Base-by-base conservation (phyloP, 2,797 vertebrate genomes). In the Oreonectes daqikongensis region DNA sequence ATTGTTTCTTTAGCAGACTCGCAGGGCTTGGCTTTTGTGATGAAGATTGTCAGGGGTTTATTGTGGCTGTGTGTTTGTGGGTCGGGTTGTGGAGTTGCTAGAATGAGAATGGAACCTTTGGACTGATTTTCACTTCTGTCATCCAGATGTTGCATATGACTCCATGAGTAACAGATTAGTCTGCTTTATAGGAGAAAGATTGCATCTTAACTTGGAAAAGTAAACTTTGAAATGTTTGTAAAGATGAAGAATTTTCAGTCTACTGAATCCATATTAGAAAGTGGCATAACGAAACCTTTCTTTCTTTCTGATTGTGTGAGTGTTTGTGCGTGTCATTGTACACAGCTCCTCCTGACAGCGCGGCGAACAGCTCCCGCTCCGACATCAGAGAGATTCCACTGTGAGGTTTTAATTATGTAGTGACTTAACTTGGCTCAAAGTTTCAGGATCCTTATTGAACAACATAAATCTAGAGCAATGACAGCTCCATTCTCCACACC, bases 371-470 rank as follows among this genome's bases (percentile, higher is more conserved):
- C 72, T 82, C 60, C 78, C 84, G 69, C 84, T 84, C 82, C 71
- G 60, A 89, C 86, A 88, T 91, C 88, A 89, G 85, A 91, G 81
- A 84, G 86, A 91, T 89, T 89, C 87, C 86, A 85, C 72, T 74
- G 89, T 83, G 80, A 85, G 89, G 85, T 89, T 92, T 90, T 90
- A 91, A 92, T 93, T 90, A 92, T 83, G 83, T 66, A 79, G 82
- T 85, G 85, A 86, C 85, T 91, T 78, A 78, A 82, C 88, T 91
- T 91, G 88, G 88, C 90, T 87, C 82, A 77, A 44, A 48, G 84
- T 77, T 83, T 79, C 82, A 79, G 85, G 88, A 88, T 82, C 81
- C 84, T 87, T 88, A 87, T 82, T 86, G 82, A 86, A 84, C 82
- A 82, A 83, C 81, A 85, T 90, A 91, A 91, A 92, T 92, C 87